Percentiles rank a stretch among this genome's conserved stretches.
Conservation (phyloP, 53 echinoderm and acorn worm species). For the Astropecten irregularis region DNA sequence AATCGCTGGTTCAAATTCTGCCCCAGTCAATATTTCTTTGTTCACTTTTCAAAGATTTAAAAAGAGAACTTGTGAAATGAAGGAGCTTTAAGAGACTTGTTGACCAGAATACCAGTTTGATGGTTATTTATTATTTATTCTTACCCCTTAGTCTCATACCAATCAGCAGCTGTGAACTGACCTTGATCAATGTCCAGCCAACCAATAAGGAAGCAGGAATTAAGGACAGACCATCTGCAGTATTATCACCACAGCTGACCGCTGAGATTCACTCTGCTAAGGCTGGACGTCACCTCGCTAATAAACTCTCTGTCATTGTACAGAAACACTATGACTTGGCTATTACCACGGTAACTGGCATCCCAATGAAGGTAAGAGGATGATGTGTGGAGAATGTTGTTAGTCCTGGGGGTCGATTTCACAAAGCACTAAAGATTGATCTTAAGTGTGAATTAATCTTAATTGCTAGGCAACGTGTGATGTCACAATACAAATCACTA, state of each 20-base stretch:
- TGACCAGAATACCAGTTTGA: too few relatives aligned
- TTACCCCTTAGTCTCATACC: conserved; percentile 82
- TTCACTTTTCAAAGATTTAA: too few relatives aligned
- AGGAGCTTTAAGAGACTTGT: too few relatives aligned
- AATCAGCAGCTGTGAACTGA: conserved; percentile 79
- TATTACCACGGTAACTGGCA: conserved; percentile 90
- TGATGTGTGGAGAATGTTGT: neutral
- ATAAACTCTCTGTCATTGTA: conserved; percentile 63
- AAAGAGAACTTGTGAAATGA: too few relatives aligned
- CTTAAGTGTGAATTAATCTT: too few relatives aligned
- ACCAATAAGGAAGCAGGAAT: conserved; percentile 60
- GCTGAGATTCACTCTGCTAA: conserved; percentile 61
- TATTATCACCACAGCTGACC: conserved; percentile 54
- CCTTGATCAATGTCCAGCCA: conserved; percentile 74
- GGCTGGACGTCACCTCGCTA: conserved; percentile 77
- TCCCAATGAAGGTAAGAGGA: conserved; percentile 89
- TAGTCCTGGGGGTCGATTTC: too few relatives aligned
- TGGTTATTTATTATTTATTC: too few relatives aligned
- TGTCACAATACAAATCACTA: too few relatives aligned
- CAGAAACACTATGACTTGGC: conserved; percentile 84
- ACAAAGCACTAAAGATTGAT: too few relatives aligned
- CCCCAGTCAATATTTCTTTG: too few relatives aligned
- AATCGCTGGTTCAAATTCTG: too few relatives aligned
- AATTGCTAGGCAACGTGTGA: too few relatives aligned
- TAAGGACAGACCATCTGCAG: conserved; percentile 48